A percentile compares a stretch with the other conserved stretches of the same genome.
Evolutionary conservation across 2,113 vertebrate genomes (phyloP).

Genomic region (Lanius ludovicianus): DNA sequence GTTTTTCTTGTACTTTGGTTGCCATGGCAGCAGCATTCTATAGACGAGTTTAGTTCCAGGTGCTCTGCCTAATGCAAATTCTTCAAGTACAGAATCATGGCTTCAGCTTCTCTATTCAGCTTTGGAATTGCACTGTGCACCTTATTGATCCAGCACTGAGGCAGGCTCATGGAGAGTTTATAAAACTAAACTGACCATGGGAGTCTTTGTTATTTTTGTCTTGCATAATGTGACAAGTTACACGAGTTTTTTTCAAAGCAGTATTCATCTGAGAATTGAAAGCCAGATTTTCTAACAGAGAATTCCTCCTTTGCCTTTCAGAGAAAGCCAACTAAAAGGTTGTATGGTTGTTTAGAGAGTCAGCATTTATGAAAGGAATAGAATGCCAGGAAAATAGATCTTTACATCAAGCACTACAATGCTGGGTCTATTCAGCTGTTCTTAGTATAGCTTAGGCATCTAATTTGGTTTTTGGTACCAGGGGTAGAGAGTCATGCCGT

Average conservation of each 20-base stretch:
- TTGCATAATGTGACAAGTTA: not conserved
- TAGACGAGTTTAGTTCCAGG: not conserved
- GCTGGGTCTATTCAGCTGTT: not conserved
- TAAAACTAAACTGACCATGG: not conserved
- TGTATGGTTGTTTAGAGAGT: not conserved
- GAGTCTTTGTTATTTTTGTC: not conserved
- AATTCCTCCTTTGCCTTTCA: not conserved
- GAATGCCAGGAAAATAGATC: not conserved
- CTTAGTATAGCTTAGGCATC: not conserved
- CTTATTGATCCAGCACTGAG: not conserved
- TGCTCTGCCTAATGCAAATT: not conserved
- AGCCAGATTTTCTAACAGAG: not conserved
- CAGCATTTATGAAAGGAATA: not conserved
- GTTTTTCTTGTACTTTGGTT: not conserved
- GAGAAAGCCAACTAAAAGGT: not conserved
- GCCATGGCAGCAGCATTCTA: conserved; percentile 26
- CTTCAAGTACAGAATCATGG: not conserved
- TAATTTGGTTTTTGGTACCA: not conserved
- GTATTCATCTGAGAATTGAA: not conserved
- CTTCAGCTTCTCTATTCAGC: not conserved
- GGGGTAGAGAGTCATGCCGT: not conserved
- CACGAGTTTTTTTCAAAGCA: not conserved
- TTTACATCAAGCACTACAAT: not conserved
- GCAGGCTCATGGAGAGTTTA: not conserved
- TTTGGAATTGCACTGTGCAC: not conserved